Base-by-base conservation (phyloP, 2,888 invertebrate species). In the Bunonema sp. region DNA sequence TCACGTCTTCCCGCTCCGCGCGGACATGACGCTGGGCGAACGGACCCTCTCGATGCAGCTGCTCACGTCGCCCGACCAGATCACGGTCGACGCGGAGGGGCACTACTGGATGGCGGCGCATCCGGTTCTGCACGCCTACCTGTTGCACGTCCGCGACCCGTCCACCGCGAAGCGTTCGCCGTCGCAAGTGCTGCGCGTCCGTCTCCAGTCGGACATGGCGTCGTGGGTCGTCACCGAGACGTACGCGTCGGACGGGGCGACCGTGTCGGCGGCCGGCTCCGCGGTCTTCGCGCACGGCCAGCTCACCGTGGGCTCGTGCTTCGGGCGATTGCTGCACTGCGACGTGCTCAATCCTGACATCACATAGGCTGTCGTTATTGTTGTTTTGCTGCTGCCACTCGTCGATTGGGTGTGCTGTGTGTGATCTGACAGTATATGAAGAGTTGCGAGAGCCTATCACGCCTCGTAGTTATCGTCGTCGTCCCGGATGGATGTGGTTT, bases 221-320 rank as follows among this genome's bases (percentile, higher is more conserved):
- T 54, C 57, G 2, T 65, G 65, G 65, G 58, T 61, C 12, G 47
- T 66, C 22, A 65, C 65, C 3, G 66, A 66, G 37, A 60, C 65
- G n/a, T 62, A 59, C 35, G 52, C 63, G 4, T 59, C 62, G 42
- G 62, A 65, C 44, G 65, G 65, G 23, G 53, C 51, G 4, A 53
- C 51, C 4, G 46, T 59, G 24, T 50, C 56, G 2, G 53, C 45
- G 10, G 60, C 50, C 33, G 36, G 36, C 30, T 31, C 49, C 1
- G 43, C 51, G 19, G 45, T 47, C 33, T 52, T 41, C 37, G 39
- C 35, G 41, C 36, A 57, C 32, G 48, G 56, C 10, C 56, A 57
- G 32, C 39, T 58, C 39, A 30, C 58, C 18, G 54, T 67, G 47
- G 70, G 48, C 55, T 59, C 50, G 59, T 57, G 48, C 4, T 50